Percentiles rank a stretch among this genome's conserved stretches.
Conservation (phyloP, 2,113 vertebrate genomes). For the Plecotus auritus region DNA sequence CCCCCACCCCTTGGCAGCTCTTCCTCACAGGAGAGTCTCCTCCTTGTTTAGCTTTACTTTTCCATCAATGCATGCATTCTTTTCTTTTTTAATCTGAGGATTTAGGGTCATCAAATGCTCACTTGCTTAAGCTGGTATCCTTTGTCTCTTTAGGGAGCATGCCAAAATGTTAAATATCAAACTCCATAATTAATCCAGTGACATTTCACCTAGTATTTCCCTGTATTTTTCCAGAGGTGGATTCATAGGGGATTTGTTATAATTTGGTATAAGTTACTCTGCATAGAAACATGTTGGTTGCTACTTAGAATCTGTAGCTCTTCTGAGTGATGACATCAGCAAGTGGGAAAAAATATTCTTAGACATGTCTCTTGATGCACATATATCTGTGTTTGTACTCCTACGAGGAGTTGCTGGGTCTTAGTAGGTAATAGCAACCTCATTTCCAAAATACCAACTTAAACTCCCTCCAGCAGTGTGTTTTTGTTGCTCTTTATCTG, state of each 20-base stretch:
- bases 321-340: neutral
- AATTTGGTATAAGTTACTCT: neutral
- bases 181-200: neutral
- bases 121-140: neutral
- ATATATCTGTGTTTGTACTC: too few relatives aligned
- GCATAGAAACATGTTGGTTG: neutral
- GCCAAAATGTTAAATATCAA: neutral
- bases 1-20: too few relatives aligned
- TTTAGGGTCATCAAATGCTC: neutral
- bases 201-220: neutral
- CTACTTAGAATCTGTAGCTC: neutral
- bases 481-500: fast-evolving
- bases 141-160: neutral
- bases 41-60: neutral
- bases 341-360: neutral
- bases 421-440: neutral
- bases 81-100: neutral
- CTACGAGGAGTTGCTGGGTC: neutral
- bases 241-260: neutral
- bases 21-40: neutral
- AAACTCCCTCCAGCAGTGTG: neutral
- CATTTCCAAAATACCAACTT: neutral
- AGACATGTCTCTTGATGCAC: neutral
- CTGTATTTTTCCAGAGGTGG: neutral
- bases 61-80: neutral